phyloP scores from a whole-genome alignment of 2,888 invertebrate species.

The Caenorhabditis auriculariae region DNA sequence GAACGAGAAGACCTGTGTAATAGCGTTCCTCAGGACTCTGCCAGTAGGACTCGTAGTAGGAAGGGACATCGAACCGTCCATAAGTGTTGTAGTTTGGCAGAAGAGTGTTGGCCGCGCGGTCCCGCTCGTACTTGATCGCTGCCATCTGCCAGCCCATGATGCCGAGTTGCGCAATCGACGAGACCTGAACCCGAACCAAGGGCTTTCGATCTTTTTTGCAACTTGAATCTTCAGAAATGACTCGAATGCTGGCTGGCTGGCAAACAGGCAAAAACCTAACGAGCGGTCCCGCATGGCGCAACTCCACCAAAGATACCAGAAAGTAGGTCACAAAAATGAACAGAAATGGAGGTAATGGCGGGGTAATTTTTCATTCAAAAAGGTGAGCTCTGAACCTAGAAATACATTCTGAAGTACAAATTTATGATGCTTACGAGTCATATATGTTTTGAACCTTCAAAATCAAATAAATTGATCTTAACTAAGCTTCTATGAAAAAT shows the following conservation, averaged over 20 bases:
- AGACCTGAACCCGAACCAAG: constrained; percentile 53
- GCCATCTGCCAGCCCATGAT: constrained; percentile 64
- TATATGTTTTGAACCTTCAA: too few relatives aligned
- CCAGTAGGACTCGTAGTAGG: constrained; percentile 62
- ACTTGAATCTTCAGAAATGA: neutral
- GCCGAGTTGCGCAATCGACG: constrained; percentile 56
- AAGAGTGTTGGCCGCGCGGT: constrained; percentile 60
- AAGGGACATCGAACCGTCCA: constrained; percentile 57
- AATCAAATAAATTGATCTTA: too few relatives aligned
- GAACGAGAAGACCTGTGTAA: constrained; percentile 36
- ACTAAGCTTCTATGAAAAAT: too few relatives aligned
- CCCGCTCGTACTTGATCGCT: constrained; percentile 61
- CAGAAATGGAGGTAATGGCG: too few relatives aligned
- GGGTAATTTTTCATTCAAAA: neutral
- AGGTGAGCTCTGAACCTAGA: too few relatives aligned
- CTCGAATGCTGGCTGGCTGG: constrained; percentile 11
- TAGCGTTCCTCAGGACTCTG: constrained; percentile 57
- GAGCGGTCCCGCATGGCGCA: too few relatives aligned
- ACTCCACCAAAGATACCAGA: neutral
- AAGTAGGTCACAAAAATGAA: constrained; percentile 3
- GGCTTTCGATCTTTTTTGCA: neutral
- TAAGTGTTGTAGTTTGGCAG: constrained; percentile 62
- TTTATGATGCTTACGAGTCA: too few relatives aligned
- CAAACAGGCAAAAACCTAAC: too few relatives aligned
- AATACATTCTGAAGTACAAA: too few relatives aligned